phyloP scores from a whole-genome alignment of 2,113 vertebrate species.

The Lamprotornis superbus region DNA sequence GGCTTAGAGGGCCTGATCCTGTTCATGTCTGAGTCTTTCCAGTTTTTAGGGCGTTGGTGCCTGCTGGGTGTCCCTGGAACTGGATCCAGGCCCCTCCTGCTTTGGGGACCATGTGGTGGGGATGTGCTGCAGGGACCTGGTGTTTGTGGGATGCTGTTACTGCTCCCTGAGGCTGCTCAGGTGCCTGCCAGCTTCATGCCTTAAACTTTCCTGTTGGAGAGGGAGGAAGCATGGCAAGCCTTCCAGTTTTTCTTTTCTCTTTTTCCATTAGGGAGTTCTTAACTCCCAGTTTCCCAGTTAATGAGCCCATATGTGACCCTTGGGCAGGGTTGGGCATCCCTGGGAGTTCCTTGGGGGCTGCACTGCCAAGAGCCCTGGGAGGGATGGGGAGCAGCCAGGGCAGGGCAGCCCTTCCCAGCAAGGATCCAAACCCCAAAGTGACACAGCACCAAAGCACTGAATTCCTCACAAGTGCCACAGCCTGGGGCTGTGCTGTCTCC shows the following conservation, averaged over 20 bases:
- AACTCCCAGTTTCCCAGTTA: neutral
- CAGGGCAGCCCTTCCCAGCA: neutral
- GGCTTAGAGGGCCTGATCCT: neutral
- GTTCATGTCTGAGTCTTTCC: neutral
- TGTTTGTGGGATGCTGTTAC: accelerated
- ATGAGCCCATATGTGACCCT: neutral
- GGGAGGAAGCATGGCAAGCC: neutral
- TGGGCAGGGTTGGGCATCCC: neutral
- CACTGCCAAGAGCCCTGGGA: neutral
- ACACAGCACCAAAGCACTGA: neutral
- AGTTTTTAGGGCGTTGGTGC: neutral
- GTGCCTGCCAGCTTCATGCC: neutral
- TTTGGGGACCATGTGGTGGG: accelerated
- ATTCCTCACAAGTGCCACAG: neutral
- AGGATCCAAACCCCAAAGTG: neutral
- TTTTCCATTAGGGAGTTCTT: neutral
- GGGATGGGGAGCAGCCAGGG: neutral
- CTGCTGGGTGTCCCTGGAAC: neutral
- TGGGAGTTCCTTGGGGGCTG: accelerated
- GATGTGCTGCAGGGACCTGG: neutral
- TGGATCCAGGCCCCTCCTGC: accelerated
- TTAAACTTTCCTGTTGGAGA: neutral
- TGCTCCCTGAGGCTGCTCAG: neutral
- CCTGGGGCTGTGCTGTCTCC: neutral
- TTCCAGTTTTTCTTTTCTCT: neutral